Percentiles rank a stretch among this genome's conserved stretches.
Conservation (phyloP, 37 sponge, comb jelly and placozoan species). For the Diacarnus erythraeanus region DNA sequence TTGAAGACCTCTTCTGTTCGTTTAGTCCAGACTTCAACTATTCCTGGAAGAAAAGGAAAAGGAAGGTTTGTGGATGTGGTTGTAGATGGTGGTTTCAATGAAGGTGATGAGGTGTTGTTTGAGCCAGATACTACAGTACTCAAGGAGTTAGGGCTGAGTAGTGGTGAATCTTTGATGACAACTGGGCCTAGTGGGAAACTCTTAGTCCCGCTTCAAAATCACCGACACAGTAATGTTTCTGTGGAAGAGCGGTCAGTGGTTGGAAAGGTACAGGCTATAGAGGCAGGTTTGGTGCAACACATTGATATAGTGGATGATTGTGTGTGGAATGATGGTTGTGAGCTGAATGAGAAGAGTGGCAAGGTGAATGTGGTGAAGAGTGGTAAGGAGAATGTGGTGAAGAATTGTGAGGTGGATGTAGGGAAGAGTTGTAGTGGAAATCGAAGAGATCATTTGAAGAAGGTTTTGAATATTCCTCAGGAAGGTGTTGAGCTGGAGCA, state of each 20-base stretch:
- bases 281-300: neutral
- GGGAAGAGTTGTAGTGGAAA: neutral
- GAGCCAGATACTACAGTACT: neutral
- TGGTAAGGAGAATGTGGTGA: neutral
- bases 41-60: too few species aligned
- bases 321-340: too few species aligned
- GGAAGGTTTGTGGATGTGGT: neutral
- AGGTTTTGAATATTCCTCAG: neutral
- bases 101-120: slow-evolving; percentile 9
- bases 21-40: neutral
- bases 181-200: neutral
- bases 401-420: too few species aligned
- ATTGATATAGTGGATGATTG: too few species aligned
- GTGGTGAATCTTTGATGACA: neutral
- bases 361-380: neutral
- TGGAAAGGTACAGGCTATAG: neutral
- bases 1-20: neutral
- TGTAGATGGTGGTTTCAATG: neutral
- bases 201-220: neutral
- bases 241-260: neutral
- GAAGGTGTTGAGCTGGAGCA: neutral
- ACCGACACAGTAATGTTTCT: neutral
- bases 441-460: neutral
- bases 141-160: neutral
- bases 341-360: neutral